Evolutionary conservation across 1,140 invertebrate species (phyloP), one percentile per base, ranked within the genome.

Genomic region (Drosophila parabipectinata): DNA sequence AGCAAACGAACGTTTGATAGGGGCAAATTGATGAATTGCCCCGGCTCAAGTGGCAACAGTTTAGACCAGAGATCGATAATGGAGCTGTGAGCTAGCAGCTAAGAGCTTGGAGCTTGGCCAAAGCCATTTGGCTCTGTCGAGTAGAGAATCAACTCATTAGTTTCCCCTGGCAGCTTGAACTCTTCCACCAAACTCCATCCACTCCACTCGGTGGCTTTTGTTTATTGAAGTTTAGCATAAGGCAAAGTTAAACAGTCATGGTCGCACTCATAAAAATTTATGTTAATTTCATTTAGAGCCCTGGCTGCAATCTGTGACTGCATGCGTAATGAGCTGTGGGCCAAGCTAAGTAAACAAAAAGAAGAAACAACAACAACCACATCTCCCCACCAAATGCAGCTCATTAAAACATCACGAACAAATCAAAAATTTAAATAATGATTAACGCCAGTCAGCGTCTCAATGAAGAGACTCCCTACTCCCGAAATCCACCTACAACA

Each of bases 341-440:
- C 44, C 48, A 21, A 53, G 51, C 71, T 80, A 63, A 62, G 69
- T 85, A 85, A 85, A 87, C 82, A 78, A 18, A 14, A 21, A 18
- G n/a, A 47, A 47, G n/a, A 47, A 47, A 47, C 14, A 21, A 47
- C 8, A 45, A 18, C 5, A 32, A 26, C 28, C 51, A 21, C 30
- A 60, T 30, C 18, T 26, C 18, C 63, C 32, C 53, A 24, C 34
- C 51, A 32, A 48, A 69, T 1, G 15, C 44, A 71, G 66, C 67
- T 71, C 67, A 71, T 71, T 71, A 71, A 71, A 57, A 45, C 68
- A 58, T 71, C 44, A 71, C 76, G 71, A 66, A 75, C 58, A 66
- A 81, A 78, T 84, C 68, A 67, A 67, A 85, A 85, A 87, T 85
- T 87, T 72, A 87, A 87, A 85, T 85, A 87, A 81, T 87, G 82